phyloP scores from a whole-genome alignment of 2,113 vertebrate species.

The Calcarius ornatus region DNA sequence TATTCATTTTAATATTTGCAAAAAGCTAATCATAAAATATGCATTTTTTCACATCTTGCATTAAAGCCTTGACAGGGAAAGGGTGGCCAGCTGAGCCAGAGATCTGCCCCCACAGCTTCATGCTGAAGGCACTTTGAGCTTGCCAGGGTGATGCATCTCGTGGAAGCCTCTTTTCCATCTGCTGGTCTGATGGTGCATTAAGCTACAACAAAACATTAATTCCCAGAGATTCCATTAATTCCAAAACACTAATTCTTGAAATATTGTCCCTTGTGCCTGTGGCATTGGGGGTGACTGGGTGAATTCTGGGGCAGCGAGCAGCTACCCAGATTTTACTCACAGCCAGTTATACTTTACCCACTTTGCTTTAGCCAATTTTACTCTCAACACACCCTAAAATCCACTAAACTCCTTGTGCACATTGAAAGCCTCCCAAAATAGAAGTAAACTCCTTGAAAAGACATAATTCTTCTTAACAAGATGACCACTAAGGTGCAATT shows the following conservation, averaged over 20 bases:
- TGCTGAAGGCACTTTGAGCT: neutral
- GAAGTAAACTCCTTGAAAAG: neutral
- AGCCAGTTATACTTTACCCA: neutral
- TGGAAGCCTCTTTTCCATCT: neutral
- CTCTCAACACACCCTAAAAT: neutral
- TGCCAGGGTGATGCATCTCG: neutral
- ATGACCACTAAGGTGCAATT: neutral
- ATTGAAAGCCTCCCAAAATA: neutral
- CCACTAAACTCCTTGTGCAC: neutral
- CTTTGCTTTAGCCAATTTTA: neutral
- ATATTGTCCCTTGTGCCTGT: neutral
- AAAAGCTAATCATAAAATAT: too few relatives aligned
- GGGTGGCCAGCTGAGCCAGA: neutral
- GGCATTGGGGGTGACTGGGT: neutral
- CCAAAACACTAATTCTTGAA: too few relatives aligned
- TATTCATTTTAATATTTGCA: too few relatives aligned
- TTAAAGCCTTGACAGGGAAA: neutral
- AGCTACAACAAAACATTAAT: neutral
- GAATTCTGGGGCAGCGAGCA: neutral
- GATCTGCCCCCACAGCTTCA: neutral
- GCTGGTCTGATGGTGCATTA: neutral
- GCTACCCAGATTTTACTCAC: neutral
- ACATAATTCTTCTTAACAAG: neutral
- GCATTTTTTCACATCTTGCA: neutral
- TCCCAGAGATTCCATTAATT: too few relatives aligned